Percentiles rank a stretch among this genome's conserved stretches.
Evolutionary conservation across 2,797 vertebrate genomes (phyloP).

Genomic region (Rhinoraja longicauda): DNA sequence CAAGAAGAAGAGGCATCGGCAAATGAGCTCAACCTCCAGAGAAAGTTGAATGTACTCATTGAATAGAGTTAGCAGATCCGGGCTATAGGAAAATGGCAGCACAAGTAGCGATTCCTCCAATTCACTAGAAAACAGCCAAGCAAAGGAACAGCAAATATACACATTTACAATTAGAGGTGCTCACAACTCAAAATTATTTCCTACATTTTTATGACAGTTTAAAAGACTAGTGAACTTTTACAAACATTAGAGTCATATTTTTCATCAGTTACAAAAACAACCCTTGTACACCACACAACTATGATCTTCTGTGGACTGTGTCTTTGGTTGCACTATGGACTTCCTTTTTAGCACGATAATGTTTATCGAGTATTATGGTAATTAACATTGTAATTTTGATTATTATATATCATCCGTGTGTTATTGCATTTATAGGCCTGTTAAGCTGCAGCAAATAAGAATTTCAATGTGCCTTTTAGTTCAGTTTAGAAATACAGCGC

Average conservation of each 20-base stretch:
- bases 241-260: not conserved
- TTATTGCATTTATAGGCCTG: no score
- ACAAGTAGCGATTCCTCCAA: conserved; percentile 90
- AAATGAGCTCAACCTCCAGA: conserved; percentile 80
- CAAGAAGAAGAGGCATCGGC: conserved; percentile 87
- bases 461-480: no score
- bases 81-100: conserved; percentile 82
- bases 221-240: not conserved
- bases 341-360: no score
- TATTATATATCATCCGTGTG: no score
- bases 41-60: conserved; percentile 69
- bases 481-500: no score
- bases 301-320: no score
- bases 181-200: not conserved
- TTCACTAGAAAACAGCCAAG: conserved; percentile 62
- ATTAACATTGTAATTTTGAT: no score
- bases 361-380: no score
- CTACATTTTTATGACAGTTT: not conserved
- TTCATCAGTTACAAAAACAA: no score
- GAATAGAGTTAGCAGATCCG: conserved; percentile 79
- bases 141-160: not conserved
- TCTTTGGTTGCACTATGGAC: no score
- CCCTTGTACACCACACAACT: no score
- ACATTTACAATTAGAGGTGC: not conserved
- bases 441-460: no score